Base-by-base conservation (phyloP, 2,888 invertebrate genomes). In the Melanophora roralis region DNA sequence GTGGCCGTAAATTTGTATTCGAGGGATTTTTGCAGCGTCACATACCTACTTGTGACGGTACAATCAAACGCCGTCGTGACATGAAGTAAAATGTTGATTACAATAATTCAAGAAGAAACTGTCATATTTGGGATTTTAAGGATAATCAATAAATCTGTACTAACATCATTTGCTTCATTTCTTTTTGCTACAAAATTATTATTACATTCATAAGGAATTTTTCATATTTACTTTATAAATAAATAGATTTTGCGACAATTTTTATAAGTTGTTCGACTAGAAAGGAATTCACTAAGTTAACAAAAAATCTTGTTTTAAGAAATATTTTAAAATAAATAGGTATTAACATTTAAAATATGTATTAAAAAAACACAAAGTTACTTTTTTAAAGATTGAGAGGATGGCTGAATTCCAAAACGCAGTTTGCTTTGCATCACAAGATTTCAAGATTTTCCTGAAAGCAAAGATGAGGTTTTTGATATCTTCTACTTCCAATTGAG, bases 21-120 rank as follows among this genome's bases (percentile, higher is more conserved):
- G 89, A 89, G 57, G 89, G 89, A 7, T 89, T 89, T 83, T 82
- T 89, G 21, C 89, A 89, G 57, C 86, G 89, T 1, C 89, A 89
- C 82, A 74, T 88, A 77, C 89, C 89, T 14, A 86, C 86, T 21
- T 89, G 89, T 77, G 90, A 89, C 85, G 89, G 89, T 16, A 90
- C 89, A 38, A 89, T 89, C 60, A 89, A 89, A 79, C 85, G 89
- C 1, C 88, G 89, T 36, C 88, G 89, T 3, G 89, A 89, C 73
- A 86, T 88, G 85, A 88, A 88, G 84, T 88, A 88, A 85, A 51
- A 47, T 3, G 36, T 12, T 0, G 3, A 14, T 8, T 19, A 1
- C n/a, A 34, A 62, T 43, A 53, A 45, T 32, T 69, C 2, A 16
- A 57, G 21, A 40, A 36, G 36, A 14, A 59, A 38, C 32, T 38